A percentile compares a stretch with the other conserved stretches of the same genome.
Conservation (phyloP, 2,113 vertebrate species). For the Nycticryphes semicollaris region DNA sequence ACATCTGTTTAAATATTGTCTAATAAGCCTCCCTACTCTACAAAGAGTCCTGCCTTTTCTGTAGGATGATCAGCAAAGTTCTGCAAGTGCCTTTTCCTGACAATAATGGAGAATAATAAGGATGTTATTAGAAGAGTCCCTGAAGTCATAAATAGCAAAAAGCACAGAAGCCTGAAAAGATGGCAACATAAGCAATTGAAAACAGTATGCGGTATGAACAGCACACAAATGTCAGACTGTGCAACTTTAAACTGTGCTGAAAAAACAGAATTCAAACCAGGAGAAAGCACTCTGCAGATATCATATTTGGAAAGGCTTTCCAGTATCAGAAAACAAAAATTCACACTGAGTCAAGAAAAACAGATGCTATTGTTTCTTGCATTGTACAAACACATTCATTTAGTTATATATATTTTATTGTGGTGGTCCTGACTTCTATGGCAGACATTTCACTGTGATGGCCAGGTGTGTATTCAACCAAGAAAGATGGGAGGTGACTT, state of each 20-base stretch:
- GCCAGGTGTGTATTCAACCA: not conserved
- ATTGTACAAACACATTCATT: not conserved
- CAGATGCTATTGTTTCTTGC: not conserved
- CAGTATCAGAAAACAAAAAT: not conserved
- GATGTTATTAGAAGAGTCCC: slow-evolving; percentile 35
- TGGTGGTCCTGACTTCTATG: not conserved
- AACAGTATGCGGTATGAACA: slow-evolving; percentile 50
- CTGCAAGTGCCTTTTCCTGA: not conserved
- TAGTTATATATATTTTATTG: not conserved
- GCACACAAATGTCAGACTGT: slow-evolving; percentile 7
- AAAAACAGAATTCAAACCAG: not conserved
- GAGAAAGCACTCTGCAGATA: not conserved
- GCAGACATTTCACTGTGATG: not conserved
- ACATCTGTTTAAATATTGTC: not conserved
- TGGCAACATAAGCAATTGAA: slow-evolving; percentile 35
- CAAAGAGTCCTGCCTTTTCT: not conserved
- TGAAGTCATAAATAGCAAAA: slow-evolving; percentile 59
- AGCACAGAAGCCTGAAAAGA: slow-evolving; percentile 33
- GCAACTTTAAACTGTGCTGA: not conserved
- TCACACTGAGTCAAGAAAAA: not conserved
- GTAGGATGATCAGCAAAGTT: not conserved
- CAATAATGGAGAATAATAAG: slow-evolving; percentile 24
- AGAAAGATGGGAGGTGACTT: not conserved
- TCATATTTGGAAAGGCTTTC: not conserved
- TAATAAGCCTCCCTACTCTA: not conserved